Evolutionary conservation across 1,140 invertebrate genomes (phyloP), one percentile per base, ranked within the genome.

Genomic region (Caenorhabditis elegans): DNA sequence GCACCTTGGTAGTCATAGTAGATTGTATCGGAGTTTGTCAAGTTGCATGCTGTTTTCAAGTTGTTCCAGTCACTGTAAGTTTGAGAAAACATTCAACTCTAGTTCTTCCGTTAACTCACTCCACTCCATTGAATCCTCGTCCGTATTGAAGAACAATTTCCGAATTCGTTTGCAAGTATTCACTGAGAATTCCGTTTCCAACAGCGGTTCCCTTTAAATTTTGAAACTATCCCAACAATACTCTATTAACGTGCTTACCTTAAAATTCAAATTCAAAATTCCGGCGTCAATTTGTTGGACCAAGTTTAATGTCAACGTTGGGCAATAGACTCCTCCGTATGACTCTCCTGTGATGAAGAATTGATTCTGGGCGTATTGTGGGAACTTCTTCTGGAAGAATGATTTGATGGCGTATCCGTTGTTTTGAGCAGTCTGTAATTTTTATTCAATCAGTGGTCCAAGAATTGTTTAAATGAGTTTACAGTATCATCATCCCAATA

Each of bases 361-460:
- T n/a, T 89, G 86, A 81, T 90, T 91, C 6, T 86, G 85, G 22
- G 85, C 84, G 81, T 90, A 92, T 85, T 92, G 89, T 8, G 92
- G 92, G 86, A 91, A 93, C 83, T 91, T 55, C 83, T 91, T 91
- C 19, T 81, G 49, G 84, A 92, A 92, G 87, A 92, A 92, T 55
- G 90, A 76, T 81, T 90, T 88, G 34, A 92, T 53, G n/a, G 92
- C 92, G 3, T 86, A 65, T 75, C 89, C 90, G 84, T 92, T 92
- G 79, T 92, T 88, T 15, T 60, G 24, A 8, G 90, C 86, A 19
- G 85, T 89, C 87, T 88, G 19, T 24, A 82, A 82, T 4, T 2
- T 90, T 5, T n/a, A 17, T 22, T n/a, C n/a, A n/a, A n/a, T n/a
- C n/a, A n/a, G n/a, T n/a, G n/a, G n/a, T n/a, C n/a, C n/a, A n/a